Percentiles rank a stretch among this genome's conserved stretches.
phyloP scores from a whole-genome alignment of 2,888 invertebrate genomes.

The Sminthurides aquaticus region DNA sequence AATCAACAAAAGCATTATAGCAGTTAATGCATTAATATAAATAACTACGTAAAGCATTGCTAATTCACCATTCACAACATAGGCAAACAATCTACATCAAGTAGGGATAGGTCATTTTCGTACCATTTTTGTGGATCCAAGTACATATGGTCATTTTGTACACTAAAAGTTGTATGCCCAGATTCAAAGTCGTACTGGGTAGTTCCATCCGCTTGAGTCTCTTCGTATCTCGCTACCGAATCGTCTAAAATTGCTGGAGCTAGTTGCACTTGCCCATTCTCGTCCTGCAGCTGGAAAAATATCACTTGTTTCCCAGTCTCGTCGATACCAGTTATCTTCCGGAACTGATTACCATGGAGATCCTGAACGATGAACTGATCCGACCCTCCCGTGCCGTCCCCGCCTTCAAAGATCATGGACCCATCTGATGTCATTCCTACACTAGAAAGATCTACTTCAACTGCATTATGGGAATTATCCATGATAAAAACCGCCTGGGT shows the following conservation, averaged over 20 bases:
- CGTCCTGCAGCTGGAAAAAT: constrained; percentile 39
- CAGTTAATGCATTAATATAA: too few species aligned
- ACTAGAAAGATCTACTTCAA: constrained; percentile 37
- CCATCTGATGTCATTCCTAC: constrained; percentile 42
- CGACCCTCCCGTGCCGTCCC: constrained; percentile 17
- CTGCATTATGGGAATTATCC: constrained; percentile 38
- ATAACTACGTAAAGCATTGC: too few species aligned
- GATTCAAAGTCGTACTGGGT: constrained; percentile 23
- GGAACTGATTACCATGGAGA: constrained; percentile 38
- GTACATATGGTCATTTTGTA: constrained; percentile 34
- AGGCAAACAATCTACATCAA: too few species aligned
- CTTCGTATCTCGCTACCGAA: constrained; percentile 17
- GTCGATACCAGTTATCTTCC: constrained; percentile 39
- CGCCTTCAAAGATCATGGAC: constrained; percentile 33
- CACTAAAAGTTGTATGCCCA: constrained; percentile 22
- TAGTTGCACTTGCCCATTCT: constrained; percentile 31
- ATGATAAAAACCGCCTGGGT: constrained; percentile 40
- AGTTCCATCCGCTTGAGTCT: constrained; percentile 13
- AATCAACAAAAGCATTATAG: too few species aligned
- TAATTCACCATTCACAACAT: too few species aligned
- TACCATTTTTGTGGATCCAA: constrained; percentile 32
- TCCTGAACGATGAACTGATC: constrained; percentile 40
- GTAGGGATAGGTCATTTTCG: too few species aligned
- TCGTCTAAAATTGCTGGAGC: constrained; percentile 26
- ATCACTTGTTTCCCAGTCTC: constrained; percentile 39